Conservation (phyloP, 1,140 invertebrate species). For the Rhopalosiphum maidis region DNA sequence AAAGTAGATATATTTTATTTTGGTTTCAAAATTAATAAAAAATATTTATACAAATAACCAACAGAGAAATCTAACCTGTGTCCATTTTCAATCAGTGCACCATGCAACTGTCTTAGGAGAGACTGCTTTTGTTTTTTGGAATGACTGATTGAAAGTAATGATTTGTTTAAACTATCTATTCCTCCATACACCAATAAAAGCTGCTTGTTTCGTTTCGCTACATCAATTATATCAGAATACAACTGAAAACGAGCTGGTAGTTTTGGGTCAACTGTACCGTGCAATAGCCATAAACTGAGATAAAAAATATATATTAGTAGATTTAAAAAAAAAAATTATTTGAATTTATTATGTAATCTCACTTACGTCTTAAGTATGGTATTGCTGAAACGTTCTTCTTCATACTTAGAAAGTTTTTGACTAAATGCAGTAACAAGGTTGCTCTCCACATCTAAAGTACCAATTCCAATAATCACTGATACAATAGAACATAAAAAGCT, state of each 20-base stretch:
- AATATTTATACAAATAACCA: not conserved
- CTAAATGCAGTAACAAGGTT: conserved; percentile 47
- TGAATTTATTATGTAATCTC: not conserved
- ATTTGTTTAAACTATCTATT: conserved; percentile 49
- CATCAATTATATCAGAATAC: conserved; percentile 46
- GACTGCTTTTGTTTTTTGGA: conserved; percentile 93
- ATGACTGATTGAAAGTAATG: conserved; percentile 32
- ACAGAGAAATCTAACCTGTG: conserved; percentile 66
- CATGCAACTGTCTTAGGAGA: conserved; percentile 85
- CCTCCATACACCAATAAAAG: conserved; percentile 39
- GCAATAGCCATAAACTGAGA: conserved; percentile 38
- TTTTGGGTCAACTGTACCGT: conserved; percentile 45
- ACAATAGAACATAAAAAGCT: conserved; percentile 53
- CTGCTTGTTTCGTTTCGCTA: conserved; percentile 35
- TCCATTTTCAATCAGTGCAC: conserved; percentile 79
- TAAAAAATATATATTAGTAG: not conserved
- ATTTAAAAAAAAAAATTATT: not conserved
- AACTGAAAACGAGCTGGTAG: conserved; percentile 47
- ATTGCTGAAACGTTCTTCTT: conserved; percentile 44
- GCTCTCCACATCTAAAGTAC: conserved; percentile 6
- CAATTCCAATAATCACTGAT: conserved; percentile 50
- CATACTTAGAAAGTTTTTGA: conserved; percentile 40
- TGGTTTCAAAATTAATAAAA: not conserved
- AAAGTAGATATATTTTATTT: conserved; percentile 53
- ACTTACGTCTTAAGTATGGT: conserved; percentile 41